Evolutionary conservation across 2,113 vertebrate genomes (phyloP).

Genomic region (Microcebus murinus): DNA sequence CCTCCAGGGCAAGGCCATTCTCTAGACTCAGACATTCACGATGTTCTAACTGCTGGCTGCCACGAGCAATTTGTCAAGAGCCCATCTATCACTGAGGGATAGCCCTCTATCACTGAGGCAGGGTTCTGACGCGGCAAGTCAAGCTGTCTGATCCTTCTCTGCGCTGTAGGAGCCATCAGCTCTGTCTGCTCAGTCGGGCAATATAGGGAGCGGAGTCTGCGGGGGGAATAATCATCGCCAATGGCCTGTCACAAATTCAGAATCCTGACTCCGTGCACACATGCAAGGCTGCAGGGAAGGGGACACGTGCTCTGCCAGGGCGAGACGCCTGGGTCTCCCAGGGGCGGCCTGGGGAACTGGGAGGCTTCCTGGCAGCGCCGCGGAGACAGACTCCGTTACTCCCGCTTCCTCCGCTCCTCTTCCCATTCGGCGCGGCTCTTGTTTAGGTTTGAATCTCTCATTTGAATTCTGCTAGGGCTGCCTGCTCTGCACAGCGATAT

Average conservation of each 20-base stretch:
- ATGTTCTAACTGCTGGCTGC: conserved; percentile 63
- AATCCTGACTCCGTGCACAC: not conserved
- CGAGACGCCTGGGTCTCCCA: not conserved
- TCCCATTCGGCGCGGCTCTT: not conserved
- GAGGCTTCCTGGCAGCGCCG: not conserved
- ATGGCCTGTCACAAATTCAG: conserved; percentile 59
- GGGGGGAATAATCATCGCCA: not conserved
- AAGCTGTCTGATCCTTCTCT: not conserved
- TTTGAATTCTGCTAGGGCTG: not conserved
- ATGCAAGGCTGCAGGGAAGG: not conserved
- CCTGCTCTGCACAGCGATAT: not conserved
- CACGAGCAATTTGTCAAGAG: conserved; percentile 70
- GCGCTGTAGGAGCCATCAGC: conserved; percentile 21
- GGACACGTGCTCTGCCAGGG: fast-evolving
- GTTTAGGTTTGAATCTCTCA: not conserved
- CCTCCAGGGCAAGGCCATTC: conserved; percentile 43
- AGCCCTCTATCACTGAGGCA: no score
- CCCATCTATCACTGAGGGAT: not conserved
- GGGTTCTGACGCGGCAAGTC: conserved; percentile 53
- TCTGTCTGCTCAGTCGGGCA: conserved; percentile 32
- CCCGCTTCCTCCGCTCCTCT: not conserved
- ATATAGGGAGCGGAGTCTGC: conserved; percentile 60
- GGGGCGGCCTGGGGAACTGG: not conserved
- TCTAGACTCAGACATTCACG: conserved; percentile 58
- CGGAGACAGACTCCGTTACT: not conserved